phyloP scores from a whole-genome alignment of 2,113 vertebrate genomes.

The Chloropsis hardwickii region DNA sequence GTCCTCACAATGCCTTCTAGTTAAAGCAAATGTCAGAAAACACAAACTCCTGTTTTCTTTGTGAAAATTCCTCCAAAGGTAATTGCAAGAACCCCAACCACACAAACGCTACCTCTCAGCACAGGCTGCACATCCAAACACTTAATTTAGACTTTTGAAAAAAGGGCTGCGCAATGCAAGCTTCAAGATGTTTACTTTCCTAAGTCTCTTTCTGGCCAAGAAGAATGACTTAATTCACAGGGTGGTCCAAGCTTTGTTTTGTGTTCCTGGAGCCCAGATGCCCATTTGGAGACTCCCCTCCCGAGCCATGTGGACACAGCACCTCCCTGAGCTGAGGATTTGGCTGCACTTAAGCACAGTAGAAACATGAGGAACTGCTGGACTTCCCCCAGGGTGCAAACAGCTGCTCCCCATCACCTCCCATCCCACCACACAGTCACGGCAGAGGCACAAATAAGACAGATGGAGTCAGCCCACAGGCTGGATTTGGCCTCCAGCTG shows the following conservation, averaged over 20 bases:
- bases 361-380: not conserved
- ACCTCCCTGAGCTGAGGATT: not conserved
- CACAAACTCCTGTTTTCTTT: conserved; percentile 7
- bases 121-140: not conserved
- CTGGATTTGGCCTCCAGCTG: not conserved
- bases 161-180: not conserved
- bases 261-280: conserved; percentile 37
- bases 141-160: not conserved
- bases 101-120: not conserved
- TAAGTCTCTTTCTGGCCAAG: conserved; percentile 10
- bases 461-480: conserved; percentile 21
- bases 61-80: conserved; percentile 12
- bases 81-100: not conserved
- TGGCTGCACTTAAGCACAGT: not conserved
- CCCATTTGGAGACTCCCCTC: not conserved
- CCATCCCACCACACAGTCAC: not conserved
- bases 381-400: not conserved
- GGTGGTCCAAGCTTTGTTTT: conserved; percentile 54
- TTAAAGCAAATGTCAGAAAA: conserved; percentile 57
- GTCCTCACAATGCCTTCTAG: conserved; percentile 23
- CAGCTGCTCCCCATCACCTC: not conserved
- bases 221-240: conserved; percentile 27
- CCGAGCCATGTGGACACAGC: not conserved
- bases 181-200: conserved; percentile 57
- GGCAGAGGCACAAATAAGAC: not conserved